Evolutionary conservation across 2,113 vertebrate species (phyloP).

Genomic region (Globicephala melas): DNA sequence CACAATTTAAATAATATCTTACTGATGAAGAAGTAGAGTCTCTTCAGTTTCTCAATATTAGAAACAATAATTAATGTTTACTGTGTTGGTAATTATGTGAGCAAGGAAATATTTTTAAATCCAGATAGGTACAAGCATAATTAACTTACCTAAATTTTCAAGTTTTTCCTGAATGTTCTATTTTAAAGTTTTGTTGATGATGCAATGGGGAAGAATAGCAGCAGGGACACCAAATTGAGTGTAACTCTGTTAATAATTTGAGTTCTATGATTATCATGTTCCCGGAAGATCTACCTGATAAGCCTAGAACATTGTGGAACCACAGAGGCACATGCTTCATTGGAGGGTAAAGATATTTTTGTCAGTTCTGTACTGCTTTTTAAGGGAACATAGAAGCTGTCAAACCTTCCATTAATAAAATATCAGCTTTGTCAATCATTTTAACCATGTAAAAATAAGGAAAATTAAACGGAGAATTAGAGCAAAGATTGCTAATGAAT

Average conservation of each 20-base stretch:
- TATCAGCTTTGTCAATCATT: conserved; percentile 23
- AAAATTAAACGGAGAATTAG: conserved; percentile 46
- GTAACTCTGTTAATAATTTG: not conserved
- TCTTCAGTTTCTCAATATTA: not conserved
- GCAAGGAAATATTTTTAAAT: not conserved
- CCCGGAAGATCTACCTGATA: not conserved
- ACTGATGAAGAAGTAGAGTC: not conserved
- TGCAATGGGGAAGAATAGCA: not conserved
- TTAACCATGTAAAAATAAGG: conserved; percentile 41
- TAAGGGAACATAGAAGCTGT: not conserved
- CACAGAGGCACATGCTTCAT: not conserved
- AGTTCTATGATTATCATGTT: not conserved
- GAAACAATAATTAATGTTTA: not conserved
- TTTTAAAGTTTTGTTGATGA: not conserved
- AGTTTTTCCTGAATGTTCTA: not conserved
- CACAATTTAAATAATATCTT: not conserved
- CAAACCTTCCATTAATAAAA: not conserved
- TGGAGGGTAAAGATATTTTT: not conserved
- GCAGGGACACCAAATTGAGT: not conserved
- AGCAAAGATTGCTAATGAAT: conserved; percentile 34
- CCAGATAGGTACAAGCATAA: not conserved
- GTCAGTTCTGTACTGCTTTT: not conserved
- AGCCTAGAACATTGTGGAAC: not conserved
- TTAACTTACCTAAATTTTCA: not conserved
- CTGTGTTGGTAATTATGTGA: not conserved